phyloP scores from a whole-genome alignment of 92 coral and sea anemone genomes.

The Zoanthus solanderi region DNA sequence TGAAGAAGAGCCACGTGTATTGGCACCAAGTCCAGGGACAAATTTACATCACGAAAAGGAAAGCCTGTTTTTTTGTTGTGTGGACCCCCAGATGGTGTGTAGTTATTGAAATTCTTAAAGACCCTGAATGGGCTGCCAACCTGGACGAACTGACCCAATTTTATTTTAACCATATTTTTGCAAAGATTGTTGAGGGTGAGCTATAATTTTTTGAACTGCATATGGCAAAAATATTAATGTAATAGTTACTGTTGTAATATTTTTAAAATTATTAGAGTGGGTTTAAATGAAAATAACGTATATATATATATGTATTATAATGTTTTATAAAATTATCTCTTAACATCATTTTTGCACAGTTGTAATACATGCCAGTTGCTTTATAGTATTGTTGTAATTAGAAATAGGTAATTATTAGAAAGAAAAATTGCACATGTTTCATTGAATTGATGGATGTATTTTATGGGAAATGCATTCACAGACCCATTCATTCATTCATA shows the following conservation, averaged over 20 bases:
- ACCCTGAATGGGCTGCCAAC: constrained; percentile 24
- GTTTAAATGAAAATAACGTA: not conserved
- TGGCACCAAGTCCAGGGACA: constrained; percentile 66
- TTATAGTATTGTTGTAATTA: not conserved
- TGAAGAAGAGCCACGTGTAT: constrained; percentile 43
- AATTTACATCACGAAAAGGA: constrained; percentile 29
- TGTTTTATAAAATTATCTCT: not conserved
- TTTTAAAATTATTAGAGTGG: not conserved
- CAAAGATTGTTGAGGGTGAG: constrained; percentile 39
- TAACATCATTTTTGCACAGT: not conserved
- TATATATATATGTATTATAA: not conserved
- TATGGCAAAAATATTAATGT: constrained; percentile 10
- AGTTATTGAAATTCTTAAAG: constrained; percentile 34
- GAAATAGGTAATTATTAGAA: not conserved
- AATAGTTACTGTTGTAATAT: not conserved
- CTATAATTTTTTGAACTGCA: not conserved
- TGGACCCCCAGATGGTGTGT: constrained; percentile 10
- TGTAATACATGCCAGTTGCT: constrained; percentile 3
- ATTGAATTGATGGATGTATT: too few relatives aligned
- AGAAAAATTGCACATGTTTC: not conserved
- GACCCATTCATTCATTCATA: too few relatives aligned
- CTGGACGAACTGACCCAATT: constrained; percentile 27
- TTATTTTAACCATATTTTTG: constrained; percentile 15
- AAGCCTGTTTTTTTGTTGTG: not conserved
- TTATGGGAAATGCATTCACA: too few relatives aligned